Percentiles rank a stretch among this genome's conserved stretches.
Evolutionary conservation across 2,113 vertebrate genomes (phyloP).

Genomic region (Vicugna pacos): DNA sequence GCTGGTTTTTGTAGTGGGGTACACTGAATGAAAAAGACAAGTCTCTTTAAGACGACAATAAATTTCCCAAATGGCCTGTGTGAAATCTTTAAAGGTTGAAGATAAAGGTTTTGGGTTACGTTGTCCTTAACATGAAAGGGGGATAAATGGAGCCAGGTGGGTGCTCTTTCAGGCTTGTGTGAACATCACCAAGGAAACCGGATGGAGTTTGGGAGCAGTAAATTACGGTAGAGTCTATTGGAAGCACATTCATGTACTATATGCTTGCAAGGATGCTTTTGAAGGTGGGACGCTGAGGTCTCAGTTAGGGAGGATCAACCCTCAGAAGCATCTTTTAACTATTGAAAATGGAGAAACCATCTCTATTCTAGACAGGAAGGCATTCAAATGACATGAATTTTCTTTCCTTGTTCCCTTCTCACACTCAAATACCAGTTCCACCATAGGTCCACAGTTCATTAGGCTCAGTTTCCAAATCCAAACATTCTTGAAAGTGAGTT

Average conservation of each 20-base stretch:
- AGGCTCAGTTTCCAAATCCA: not conserved
- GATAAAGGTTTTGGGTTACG: slow-evolving; percentile 88
- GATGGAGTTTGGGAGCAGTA: slow-evolving; percentile 86
- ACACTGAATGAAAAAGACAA: slow-evolving; percentile 88
- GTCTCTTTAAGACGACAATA: slow-evolving; percentile 87
- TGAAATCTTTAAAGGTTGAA: slow-evolving; percentile 89
- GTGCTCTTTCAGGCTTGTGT: slow-evolving; percentile 80
- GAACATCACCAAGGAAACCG: slow-evolving; percentile 84
- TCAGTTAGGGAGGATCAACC: slow-evolving; percentile 63
- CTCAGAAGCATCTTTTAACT: slow-evolving; percentile 17
- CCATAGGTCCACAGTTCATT: not conserved
- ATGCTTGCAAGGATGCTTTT: slow-evolving; percentile 73
- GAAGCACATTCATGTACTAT: slow-evolving; percentile 57
- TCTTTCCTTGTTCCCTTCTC: not conserved
- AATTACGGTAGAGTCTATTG: slow-evolving; percentile 79
- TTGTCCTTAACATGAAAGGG: slow-evolving; percentile 86
- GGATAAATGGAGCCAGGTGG: slow-evolving; percentile 89
- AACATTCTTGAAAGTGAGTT: not conserved
- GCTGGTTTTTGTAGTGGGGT: slow-evolving; percentile 85
- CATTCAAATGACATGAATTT: not conserved
- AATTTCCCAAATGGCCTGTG: slow-evolving; percentile 88
- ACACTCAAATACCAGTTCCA: not conserved
- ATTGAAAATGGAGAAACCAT: not conserved
- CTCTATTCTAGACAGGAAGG: not conserved
- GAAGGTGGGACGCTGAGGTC: slow-evolving; percentile 70